These are phyloP conservation scores for Heteractis magnifica DNA, from an alignment of 92 coral and sea anemone species.

Conservation along the genomic window DNA sequence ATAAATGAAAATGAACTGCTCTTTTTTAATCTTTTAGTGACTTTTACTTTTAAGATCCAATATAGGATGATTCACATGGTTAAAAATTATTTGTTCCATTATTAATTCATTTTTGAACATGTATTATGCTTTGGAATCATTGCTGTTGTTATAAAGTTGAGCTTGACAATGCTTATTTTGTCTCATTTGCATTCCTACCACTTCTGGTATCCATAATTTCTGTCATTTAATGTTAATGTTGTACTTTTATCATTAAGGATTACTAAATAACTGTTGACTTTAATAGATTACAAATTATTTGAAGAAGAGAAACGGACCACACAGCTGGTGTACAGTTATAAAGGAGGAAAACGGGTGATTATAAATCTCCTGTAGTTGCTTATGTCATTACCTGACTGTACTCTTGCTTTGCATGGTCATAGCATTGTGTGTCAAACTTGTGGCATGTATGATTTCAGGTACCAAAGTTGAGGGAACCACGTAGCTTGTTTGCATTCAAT, in stretches of 20 bases:
- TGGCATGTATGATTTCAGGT: slow-evolving; percentile 48
- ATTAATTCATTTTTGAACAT: too few relatives aligned
- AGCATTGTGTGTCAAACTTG: too few relatives aligned
- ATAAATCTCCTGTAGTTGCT: background rate
- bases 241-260: background rate
- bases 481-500: slow-evolving; percentile 74
- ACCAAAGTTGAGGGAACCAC: slow-evolving; percentile 86
- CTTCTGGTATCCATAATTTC: too few relatives aligned
- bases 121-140: too few relatives aligned
- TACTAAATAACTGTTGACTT: background rate
- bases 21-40: too few relatives aligned
- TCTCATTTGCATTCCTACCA: too few relatives aligned
- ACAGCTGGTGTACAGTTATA: slow-evolving; percentile 84
- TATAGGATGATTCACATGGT: too few relatives aligned
- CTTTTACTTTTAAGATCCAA: too few relatives aligned
- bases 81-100: too few relatives aligned
- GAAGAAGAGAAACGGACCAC: slow-evolving; percentile 77
- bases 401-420: background rate
- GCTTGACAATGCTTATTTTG: too few relatives aligned
- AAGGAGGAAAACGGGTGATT: slow-evolving; percentile 86
- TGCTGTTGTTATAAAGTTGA: too few relatives aligned
- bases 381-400: background rate
- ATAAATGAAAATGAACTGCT: too few relatives aligned
- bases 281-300: slow-evolving; percentile 37
- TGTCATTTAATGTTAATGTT: background rate